Percentiles rank a stretch among this genome's conserved stretches.
Conservation (phyloP, 2,797 vertebrate species). For the Anas bernieri region DNA sequence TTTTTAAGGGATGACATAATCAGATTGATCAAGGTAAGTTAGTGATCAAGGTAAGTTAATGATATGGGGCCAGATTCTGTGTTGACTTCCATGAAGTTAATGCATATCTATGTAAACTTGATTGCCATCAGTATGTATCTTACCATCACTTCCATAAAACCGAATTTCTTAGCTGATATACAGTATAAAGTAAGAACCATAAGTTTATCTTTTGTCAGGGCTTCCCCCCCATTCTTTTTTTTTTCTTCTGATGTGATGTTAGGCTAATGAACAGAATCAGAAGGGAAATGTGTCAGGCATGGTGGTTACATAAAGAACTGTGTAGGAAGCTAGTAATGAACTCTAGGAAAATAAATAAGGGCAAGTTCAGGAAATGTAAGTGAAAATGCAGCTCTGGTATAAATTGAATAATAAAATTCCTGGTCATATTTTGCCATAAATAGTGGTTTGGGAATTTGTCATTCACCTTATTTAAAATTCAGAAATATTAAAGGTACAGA, state of each 20-base stretch:
- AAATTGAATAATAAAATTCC: slow-evolving; percentile 82
- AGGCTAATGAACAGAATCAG: slow-evolving; percentile 70
- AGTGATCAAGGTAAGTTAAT: not conserved
- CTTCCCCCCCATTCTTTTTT: not conserved
- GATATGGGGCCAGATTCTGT: not conserved
- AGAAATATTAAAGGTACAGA: slow-evolving; percentile 79
- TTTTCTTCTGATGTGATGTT: not conserved
- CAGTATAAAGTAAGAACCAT: not conserved
- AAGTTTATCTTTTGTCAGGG: not conserved
- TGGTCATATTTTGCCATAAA: slow-evolving; percentile 81
- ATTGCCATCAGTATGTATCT: not conserved
- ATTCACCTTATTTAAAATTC: slow-evolving; percentile 83
- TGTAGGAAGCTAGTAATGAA: slow-evolving; percentile 64
- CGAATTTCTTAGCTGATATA: not conserved
- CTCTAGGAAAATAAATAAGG: slow-evolving; percentile 76
- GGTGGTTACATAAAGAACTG: slow-evolving; percentile 50
- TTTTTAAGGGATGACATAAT: slow-evolving; percentile 27
- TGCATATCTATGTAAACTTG: not conserved
- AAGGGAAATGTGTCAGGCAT: slow-evolving; percentile 73
- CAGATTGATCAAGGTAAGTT: not conserved
- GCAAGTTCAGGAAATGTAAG: slow-evolving; percentile 72
- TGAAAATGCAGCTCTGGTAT: slow-evolving; percentile 71
- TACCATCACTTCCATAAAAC: not conserved
- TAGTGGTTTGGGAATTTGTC: slow-evolving; percentile 79
- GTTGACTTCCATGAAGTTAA: not conserved